Conservation (phyloP, 2,888 invertebrate species). For the Xestoiulus laeticollis region DNA sequence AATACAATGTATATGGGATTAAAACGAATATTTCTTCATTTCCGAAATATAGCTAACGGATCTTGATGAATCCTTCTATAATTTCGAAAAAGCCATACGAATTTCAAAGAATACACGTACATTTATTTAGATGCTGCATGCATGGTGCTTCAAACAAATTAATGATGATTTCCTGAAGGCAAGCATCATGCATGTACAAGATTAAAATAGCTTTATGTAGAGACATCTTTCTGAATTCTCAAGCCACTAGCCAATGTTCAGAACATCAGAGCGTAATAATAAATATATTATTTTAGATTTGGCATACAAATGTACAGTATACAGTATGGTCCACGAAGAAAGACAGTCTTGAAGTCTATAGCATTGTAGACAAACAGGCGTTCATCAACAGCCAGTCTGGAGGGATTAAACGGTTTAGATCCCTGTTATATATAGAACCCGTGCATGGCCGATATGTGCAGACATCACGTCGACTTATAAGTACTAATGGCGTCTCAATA, state of each 20-base stretch:
- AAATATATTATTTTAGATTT: neutral
- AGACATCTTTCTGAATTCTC: neutral
- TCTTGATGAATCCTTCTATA: no score
- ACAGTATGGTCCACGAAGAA: no score
- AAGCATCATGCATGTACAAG: neutral
- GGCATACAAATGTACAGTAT: no score
- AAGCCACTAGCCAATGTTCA: neutral
- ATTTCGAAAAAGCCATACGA: no score
- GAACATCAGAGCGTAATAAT: neutral
- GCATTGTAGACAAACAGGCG: neutral
- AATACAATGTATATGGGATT: no score
- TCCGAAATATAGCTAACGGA: no score
- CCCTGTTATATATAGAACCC: neutral
- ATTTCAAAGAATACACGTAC: no score
- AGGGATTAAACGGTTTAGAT: neutral
- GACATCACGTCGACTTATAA: neutral
- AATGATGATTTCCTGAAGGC: no score
- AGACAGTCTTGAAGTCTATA: neutral
- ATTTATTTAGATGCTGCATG: no score
- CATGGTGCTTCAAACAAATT: no score
- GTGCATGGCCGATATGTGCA: neutral
- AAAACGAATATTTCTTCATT: no score
- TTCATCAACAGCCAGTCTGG: neutral
- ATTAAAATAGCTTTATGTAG: neutral
- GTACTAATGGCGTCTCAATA: neutral